phyloP scores from a whole-genome alignment of 2,888 invertebrate species.

The Rosalia funebris region DNA sequence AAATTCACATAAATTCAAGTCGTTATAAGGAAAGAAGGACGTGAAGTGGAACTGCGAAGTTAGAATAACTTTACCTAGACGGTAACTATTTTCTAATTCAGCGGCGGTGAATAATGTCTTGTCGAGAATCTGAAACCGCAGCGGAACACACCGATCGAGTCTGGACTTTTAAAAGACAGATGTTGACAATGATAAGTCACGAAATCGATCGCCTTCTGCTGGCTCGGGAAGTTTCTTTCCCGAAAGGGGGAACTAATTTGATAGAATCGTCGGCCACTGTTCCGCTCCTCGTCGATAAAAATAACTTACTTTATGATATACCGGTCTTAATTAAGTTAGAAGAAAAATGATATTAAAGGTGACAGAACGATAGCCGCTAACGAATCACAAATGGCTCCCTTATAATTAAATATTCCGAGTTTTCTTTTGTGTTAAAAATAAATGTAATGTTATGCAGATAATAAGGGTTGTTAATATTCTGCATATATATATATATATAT shows the following conservation, averaged over 20 bases:
- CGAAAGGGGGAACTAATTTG: slow-evolving; percentile 31
- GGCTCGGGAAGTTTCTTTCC: slow-evolving; percentile 23
- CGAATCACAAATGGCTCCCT: too few relatives aligned
- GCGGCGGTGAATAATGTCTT: slow-evolving; percentile 45
- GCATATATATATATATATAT: too few relatives aligned
- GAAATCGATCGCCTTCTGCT: slow-evolving; percentile 24
- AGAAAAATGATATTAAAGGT: background rate
- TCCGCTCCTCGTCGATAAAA: slow-evolving; percentile 28
- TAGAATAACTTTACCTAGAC: slow-evolving; percentile 26
- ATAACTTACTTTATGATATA: slow-evolving; percentile 33
- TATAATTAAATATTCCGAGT: too few relatives aligned
- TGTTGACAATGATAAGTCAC: slow-evolving; percentile 46
- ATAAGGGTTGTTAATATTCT: too few relatives aligned
- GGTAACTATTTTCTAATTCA: slow-evolving; percentile 49
- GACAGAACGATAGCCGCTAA: too few relatives aligned
- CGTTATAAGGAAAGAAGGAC: slow-evolving; percentile 7
- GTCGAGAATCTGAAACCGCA: slow-evolving; percentile 41
- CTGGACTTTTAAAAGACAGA: slow-evolving; percentile 44
- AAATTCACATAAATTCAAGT: slow-evolving; percentile 10
- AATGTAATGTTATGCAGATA: too few relatives aligned
- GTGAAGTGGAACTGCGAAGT: slow-evolving; percentile 10
- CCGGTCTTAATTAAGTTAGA: slow-evolving; percentile 31
- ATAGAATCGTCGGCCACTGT: slow-evolving; percentile 30
- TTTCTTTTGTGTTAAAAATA: too few relatives aligned
- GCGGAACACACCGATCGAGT: slow-evolving; percentile 27